Evolutionary conservation across 2,888 invertebrate species (phyloP).

Genomic region (Archips crataeganus): DNA sequence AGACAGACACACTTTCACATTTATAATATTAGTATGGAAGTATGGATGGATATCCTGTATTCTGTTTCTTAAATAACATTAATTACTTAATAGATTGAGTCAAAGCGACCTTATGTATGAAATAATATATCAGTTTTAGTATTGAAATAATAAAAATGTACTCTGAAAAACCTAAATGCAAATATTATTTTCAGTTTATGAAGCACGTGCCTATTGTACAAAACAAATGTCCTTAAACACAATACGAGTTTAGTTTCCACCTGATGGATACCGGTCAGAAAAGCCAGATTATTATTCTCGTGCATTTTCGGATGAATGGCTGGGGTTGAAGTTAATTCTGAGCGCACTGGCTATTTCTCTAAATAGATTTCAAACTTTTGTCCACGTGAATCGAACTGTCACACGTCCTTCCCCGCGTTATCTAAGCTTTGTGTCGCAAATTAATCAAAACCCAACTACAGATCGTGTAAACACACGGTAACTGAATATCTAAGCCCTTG

Average conservation of each 20-base stretch:
- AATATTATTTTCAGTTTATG: not conserved
- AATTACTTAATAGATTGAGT: no score
- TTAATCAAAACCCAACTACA: conserved; percentile 12
- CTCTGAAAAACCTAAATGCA: not conserved
- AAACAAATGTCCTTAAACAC: not conserved
- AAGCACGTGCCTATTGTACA: not conserved
- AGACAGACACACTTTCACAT: no score
- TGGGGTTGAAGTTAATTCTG: conserved; percentile 29
- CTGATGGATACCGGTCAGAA: conserved; percentile 28
- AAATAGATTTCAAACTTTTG: conserved; percentile 32
- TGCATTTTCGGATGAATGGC: conserved; percentile 36
- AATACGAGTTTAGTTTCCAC: conserved; percentile 23
- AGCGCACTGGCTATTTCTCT: conserved; percentile 25
- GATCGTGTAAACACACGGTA: not conserved
- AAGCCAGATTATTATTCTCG: conserved; percentile 35
- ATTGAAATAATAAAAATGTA: no score
- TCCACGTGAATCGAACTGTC: conserved; percentile 25
- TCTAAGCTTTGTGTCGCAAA: conserved; percentile 1
- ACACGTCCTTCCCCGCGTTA: conserved; percentile 6
- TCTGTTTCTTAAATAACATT: no score
- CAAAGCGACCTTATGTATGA: no score
- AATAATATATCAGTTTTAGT: no score
- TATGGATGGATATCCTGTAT: no score
- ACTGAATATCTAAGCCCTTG: conserved; percentile 4
- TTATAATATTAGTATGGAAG: no score